phyloP scores from a whole-genome alignment of 2,888 invertebrate genomes.

The Xanthorhoe designata region DNA sequence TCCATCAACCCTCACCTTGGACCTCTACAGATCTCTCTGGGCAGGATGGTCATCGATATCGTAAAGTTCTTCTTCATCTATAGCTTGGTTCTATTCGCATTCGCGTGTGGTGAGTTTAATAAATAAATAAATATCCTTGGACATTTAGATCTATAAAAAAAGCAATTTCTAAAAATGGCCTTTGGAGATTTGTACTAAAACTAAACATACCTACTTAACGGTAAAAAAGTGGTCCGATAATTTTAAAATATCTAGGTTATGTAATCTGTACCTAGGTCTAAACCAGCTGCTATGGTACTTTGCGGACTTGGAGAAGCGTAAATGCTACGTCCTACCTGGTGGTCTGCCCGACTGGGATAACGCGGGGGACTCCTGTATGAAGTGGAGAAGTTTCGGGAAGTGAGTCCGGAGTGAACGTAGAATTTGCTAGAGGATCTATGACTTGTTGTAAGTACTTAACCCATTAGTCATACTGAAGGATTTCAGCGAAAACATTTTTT shows the following conservation, averaged over 20 bases:
- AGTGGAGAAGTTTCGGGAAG: slow-evolving; percentile 95
- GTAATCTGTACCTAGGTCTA: slow-evolving; percentile 76
- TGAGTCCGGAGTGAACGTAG: slow-evolving; percentile 70
- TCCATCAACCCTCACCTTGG: slow-evolving; percentile 97
- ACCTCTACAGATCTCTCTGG: slow-evolving; percentile 96
- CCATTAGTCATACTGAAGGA: too few species aligned
- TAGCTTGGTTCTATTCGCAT: slow-evolving; percentile 94
- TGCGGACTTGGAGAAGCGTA: slow-evolving; percentile 92
- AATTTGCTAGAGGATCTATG: slow-evolving; percentile 15
- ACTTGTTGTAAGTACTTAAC: background rate
- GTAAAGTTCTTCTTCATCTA: slow-evolving; percentile 97
- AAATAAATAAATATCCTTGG: too few species aligned
- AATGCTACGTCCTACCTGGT: slow-evolving; percentile 90
- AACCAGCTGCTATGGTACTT: slow-evolving; percentile 98
- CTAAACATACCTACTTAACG: too few species aligned
- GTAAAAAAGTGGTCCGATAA: too few species aligned
- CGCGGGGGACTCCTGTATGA: slow-evolving; percentile 91
- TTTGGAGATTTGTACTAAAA: too few species aligned
- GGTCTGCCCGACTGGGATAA: slow-evolving; percentile 92
- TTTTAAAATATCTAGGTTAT: too few species aligned
- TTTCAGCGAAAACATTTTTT: too few species aligned
- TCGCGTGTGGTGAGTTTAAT: slow-evolving; percentile 93
- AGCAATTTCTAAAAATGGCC: too few species aligned
- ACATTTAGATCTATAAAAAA: too few species aligned
- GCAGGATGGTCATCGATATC: slow-evolving; percentile 95